Percentiles rank a stretch among this genome's conserved stretches.
phyloP scores from a whole-genome alignment of 2,888 invertebrate species.

The Drosophila meridiana region DNA sequence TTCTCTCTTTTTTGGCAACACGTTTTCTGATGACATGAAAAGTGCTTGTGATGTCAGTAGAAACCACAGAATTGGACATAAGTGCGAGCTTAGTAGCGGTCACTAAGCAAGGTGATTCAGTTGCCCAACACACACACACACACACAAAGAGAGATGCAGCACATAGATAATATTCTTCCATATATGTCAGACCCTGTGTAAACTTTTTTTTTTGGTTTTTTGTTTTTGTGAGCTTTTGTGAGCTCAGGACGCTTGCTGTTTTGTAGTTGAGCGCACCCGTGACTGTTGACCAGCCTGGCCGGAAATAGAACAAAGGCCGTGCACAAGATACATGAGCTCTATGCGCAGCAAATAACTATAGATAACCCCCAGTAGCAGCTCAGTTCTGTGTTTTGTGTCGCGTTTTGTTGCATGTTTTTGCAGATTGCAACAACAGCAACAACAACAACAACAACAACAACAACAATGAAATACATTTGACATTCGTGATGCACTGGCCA shows the following conservation, averaged over 20 bases:
- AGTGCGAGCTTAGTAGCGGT: conserved; percentile 32
- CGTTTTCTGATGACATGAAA: conserved; percentile 37
- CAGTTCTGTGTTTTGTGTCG: conserved; percentile 38
- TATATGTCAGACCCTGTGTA: conserved; percentile 8
- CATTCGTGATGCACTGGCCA: conserved; percentile 44
- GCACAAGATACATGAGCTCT: conserved; percentile 19
- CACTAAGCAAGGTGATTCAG: conserved; percentile 47
- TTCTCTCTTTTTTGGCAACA: conserved; percentile 15
- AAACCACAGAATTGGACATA: conserved; percentile 23
- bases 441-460: conserved; percentile 34
- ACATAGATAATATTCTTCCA: conserved; percentile 7
- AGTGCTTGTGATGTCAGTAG: conserved; percentile 21
- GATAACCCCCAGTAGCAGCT: conserved; percentile 9
- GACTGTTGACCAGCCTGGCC: conserved; percentile 26
- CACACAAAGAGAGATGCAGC: background rate
- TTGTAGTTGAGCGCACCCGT: conserved; percentile 38
- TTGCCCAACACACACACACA: background rate
- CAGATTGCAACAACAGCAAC: conserved; percentile 31
- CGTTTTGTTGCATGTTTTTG: conserved; percentile 40
- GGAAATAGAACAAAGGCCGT: conserved; percentile 51
- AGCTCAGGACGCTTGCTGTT: conserved; percentile 18
- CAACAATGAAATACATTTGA: conserved; percentile 38
- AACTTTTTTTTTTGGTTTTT: background rate
- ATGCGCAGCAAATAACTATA: conserved; percentile 29
- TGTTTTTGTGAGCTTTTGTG: conserved; percentile 1